These are phyloP conservation scores for Oligia fasciuncula DNA, from an alignment of 2,888 invertebrate species.

Conservation along the genomic window DNA sequence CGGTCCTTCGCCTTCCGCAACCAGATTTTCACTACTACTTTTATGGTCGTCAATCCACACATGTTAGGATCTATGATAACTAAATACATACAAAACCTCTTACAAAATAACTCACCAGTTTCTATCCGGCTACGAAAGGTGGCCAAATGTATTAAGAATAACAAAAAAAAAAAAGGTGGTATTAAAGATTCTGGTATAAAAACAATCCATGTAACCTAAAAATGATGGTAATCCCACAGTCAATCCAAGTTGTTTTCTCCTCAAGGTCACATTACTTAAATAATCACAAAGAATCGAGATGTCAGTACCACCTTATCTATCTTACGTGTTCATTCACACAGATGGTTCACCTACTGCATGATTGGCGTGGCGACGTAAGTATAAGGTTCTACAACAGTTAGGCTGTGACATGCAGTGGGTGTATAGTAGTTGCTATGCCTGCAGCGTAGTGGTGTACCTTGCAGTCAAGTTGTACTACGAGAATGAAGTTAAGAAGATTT, in stretches of 20 bases:
- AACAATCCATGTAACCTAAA: slow-evolving; percentile 11
- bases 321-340: slow-evolving; percentile 67
- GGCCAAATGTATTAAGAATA: neutral
- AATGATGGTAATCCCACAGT: slow-evolving; percentile 29
- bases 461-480: slow-evolving; percentile 79
- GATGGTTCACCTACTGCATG: slow-evolving; percentile 12
- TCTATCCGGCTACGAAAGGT: neutral
- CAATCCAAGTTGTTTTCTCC: slow-evolving; percentile 42
- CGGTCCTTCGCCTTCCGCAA: neutral
- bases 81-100: neutral
- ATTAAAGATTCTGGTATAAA: neutral
- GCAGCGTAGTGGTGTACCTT: slow-evolving; percentile 80
- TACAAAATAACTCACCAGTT: neutral
- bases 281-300: slow-evolving; percentile 58
- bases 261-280: slow-evolving; percentile 64
- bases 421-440: slow-evolving; percentile 78
- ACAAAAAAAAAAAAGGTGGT: neutral
- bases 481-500: slow-evolving; percentile 80
- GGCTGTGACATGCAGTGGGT: slow-evolving; percentile 78
- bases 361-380: slow-evolving; percentile 35
- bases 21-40: neutral
- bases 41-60: neutral
- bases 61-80: neutral
- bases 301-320: slow-evolving; percentile 74
- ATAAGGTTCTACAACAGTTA: slow-evolving; percentile 42